Base-by-base conservation (phyloP, 2,113 vertebrate species). In the Mesembrinibis cayennensis region DNA sequence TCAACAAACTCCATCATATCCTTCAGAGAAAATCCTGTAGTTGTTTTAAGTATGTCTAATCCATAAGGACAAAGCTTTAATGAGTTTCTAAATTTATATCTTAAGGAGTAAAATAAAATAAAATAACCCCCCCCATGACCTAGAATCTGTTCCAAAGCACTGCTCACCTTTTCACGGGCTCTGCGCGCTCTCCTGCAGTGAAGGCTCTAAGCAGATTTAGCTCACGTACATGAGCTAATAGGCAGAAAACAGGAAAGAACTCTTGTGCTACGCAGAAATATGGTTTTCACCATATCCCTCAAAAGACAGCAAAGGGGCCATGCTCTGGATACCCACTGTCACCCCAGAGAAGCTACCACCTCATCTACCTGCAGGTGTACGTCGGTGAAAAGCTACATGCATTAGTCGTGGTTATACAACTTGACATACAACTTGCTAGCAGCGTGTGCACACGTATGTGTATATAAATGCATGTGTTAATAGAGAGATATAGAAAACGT, bases 61-160 rank as follows among this genome's bases (percentile, higher is more conserved):
- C 96, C 92, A 45, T n/a, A 56, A 91, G 96, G 95, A 97, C 93
- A 94, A 93, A 91, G 85, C 84, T 95, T 93, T 96, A 96, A 96
- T 93, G 95, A 96, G 95, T 96, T 97, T 94, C 95, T 96, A 97
- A 93, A 97, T 96, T 85, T 82, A 7, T 85, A 95, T 53, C 78
- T 87, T 80, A 76, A 79, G 84, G 30, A 89, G 72, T 78, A 84
- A 95, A 95, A 93, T 85, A 88, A 93, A 92, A 93, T 59, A 19
- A 86, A 79, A 83, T 69, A 56, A 87, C 79, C 59, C 34, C 6
- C 13, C 20, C 27, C 2, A 27, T 94, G 96, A 91, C 91, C 94
- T 63, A 96, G 93, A 97, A 96, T 90, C 70, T 10, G 0, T 26
- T 71, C 29, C 77, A 52, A 87, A 92, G 73, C 52, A 4, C 16